Base-by-base conservation (phyloP, 2,888 invertebrate genomes). In the Gandaritis pyraliata region DNA sequence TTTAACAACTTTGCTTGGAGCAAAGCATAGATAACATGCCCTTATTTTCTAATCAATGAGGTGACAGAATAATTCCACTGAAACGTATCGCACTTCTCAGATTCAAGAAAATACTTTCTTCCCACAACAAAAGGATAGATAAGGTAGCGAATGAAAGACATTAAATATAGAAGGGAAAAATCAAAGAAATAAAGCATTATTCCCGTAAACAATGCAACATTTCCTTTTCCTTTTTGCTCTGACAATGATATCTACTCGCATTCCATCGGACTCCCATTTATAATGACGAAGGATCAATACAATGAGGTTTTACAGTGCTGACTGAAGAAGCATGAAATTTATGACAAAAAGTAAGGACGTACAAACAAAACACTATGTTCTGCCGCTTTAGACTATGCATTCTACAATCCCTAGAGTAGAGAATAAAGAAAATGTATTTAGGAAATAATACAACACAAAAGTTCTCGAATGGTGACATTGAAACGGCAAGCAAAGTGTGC, bases 141-240 rank as follows among this genome's bases (percentile, higher is more conserved):
- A 60, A 54, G 60, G 36, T 48, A 36, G 36, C 38, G 53, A 48
- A 41, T 53, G 59, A 60, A 60, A 50, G 49, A 55, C 49, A 60
- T 60, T 50, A 54, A 53, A 60, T 38, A 53, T 48, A 54, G 54
- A 55, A 50, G 23, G 38, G 50, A 43, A 60, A 49, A 54, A 60
- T 60, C 60, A 60, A 60, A 55, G 51, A 47, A 58, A 51, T 39
- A 38, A 57, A 39, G 39, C 53, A 54, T 53, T 54, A 59, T 59
- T 54, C 36, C 39, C 7, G 54, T 50, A 54, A 60, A 60, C 60
- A 60, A 60, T 60, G 54, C 54, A 49, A 48, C 29, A 51, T 56
- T 49, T 36, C 58, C 52, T 52, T 30, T 13, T 38, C 13, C 23
- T 46, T 52, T 30, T 52, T 36, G 36, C 47, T 23, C 36, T 15